Conservation (phyloP, 2,113 vertebrate species). For the Sterrhoptilus dennistouni region DNA sequence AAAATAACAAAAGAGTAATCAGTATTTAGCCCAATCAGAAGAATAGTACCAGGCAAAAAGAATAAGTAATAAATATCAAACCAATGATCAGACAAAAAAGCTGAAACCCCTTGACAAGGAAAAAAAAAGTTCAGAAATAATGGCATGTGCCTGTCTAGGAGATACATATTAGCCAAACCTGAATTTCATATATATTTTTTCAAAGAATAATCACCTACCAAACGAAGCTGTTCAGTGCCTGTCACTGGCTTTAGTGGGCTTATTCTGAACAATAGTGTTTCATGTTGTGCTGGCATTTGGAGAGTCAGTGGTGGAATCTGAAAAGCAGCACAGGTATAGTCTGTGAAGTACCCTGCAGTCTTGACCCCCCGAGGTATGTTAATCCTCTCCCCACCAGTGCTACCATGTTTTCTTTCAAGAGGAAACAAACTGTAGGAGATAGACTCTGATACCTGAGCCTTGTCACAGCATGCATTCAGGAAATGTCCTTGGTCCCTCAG, state of each 20-base stretch:
- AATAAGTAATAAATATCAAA: not conserved
- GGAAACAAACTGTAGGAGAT: not conserved
- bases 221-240: not conserved
- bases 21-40: not conserved
- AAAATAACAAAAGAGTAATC: not conserved
- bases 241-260: not conserved
- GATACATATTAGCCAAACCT: not conserved
- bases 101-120: not conserved
- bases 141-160: not conserved
- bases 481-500: not conserved
- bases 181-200: not conserved
- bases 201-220: not conserved
- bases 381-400: not conserved
- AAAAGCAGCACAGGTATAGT: not conserved
- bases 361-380: not conserved
- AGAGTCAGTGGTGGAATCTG: not conserved
- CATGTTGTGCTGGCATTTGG: not conserved
- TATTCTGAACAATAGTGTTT: not conserved
- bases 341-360: not conserved
- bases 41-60: not conserved
- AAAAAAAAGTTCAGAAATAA: not conserved
- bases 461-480: not conserved
- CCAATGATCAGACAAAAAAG: not conserved
- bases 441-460: not conserved
- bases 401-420: not conserved